Evolutionary conservation across 2,888 invertebrate species (phyloP).

Genomic region (Nysson spinosus): DNA sequence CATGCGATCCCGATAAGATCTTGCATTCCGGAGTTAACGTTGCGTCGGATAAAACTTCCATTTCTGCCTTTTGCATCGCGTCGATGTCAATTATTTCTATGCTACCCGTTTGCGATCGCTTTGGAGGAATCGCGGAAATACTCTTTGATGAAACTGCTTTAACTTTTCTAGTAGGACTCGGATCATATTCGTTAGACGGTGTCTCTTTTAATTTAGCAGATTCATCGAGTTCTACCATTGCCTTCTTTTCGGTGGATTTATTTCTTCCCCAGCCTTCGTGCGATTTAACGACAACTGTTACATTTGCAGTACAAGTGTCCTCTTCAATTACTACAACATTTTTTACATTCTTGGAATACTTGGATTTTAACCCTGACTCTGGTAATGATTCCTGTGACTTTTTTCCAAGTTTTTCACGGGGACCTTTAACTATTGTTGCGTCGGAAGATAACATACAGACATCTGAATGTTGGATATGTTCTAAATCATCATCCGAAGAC

Average conservation of each 20-base stretch:
- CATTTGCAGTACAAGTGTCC: constrained; percentile 53
- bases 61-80: constrained; percentile 67
- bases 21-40: constrained; percentile 61
- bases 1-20: constrained; percentile 56
- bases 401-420: constrained; percentile 5
- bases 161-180: constrained; percentile 30
- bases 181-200: constrained; percentile 2
- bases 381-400: constrained; percentile 21
- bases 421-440: background rate
- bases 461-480: constrained; percentile 68
- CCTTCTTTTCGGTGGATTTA: constrained; percentile 54
- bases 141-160: constrained; percentile 25
- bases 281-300: constrained; percentile 61
- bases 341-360: constrained; percentile 55
- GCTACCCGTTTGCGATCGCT: constrained; percentile 34
- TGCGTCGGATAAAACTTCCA: constrained; percentile 43
- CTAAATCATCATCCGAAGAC: constrained; percentile 72
- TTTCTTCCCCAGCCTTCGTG: constrained; percentile 50
- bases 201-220: constrained; percentile 38
- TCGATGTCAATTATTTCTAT: constrained; percentile 72
- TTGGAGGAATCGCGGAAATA: constrained; percentile 12
- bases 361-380: constrained; percentile 25
- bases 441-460: constrained; percentile 29
- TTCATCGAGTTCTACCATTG: constrained; percentile 50
- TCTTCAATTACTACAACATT: constrained; percentile 65